Conservation (phyloP, 2,888 invertebrate species). For the Drosophila aldrichi region DNA sequence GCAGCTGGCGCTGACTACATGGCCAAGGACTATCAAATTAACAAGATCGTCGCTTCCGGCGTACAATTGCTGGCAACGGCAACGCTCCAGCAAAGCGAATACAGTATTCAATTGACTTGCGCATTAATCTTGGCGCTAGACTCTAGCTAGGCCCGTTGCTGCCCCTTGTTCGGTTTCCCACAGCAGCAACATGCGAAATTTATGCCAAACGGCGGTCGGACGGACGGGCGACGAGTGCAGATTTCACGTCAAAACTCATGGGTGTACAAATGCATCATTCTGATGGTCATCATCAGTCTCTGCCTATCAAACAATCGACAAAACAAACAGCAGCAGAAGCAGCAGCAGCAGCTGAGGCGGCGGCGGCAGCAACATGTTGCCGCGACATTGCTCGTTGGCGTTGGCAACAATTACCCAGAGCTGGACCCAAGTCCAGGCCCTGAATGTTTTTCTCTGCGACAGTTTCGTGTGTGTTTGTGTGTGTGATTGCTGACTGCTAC, state of each 20-base stretch:
- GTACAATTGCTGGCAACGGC: conserved; percentile 39
- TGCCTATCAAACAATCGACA: conserved; percentile 82
- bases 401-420: conserved; percentile 71
- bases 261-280: conserved; percentile 84
- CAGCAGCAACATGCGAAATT: conserved; percentile 59
- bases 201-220: conserved; percentile 59
- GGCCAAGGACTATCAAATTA: conserved; percentile 77
- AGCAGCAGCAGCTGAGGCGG: conserved; percentile 8
- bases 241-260: conserved; percentile 83
- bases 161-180: conserved; percentile 41
- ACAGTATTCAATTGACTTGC: conserved; percentile 70
- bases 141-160: conserved; percentile 9
- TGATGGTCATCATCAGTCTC: conserved; percentile 84
- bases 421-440: conserved; percentile 21
- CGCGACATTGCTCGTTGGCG: conserved; percentile 59
- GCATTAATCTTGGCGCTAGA: conserved; percentile 76
- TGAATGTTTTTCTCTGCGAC: conserved; percentile 46
- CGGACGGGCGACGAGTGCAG: conserved; percentile 68
- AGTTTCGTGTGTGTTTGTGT: conserved; percentile 46
- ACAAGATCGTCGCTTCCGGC: conserved; percentile 82
- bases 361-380: conserved; percentile 59
- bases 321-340: conserved; percentile 53
- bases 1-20: conserved; percentile 52
- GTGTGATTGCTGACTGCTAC: conserved; percentile 74
- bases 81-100: conserved; percentile 5